Percentiles rank a stretch among this genome's conserved stretches.
Conservation (phyloP, 2,888 invertebrate genomes). For the Carcina quercana region DNA sequence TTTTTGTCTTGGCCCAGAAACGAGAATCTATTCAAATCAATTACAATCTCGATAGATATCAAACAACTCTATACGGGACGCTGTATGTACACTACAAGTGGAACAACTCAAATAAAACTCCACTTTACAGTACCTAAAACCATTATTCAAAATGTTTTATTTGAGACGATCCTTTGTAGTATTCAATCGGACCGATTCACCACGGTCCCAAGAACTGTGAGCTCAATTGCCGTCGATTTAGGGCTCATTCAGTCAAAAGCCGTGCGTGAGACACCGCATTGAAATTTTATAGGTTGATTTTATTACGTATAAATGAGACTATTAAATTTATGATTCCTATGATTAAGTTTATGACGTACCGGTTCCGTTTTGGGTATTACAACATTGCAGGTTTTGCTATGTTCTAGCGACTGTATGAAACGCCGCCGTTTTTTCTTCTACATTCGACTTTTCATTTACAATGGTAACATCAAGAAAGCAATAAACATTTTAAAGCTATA, state of each 20-base stretch:
- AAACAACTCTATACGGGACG: too few relatives aligned
- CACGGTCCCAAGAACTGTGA: constrained; percentile 50
- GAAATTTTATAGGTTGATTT: constrained; percentile 63
- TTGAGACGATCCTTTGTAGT: constrained; percentile 38
- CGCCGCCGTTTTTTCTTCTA: constrained; percentile 26
- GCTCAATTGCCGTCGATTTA: constrained; percentile 63
- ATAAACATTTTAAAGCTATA: too few relatives aligned
- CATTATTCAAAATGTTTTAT: too few relatives aligned
- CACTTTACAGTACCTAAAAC: too few relatives aligned
- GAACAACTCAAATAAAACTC: too few relatives aligned
- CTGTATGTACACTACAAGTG: too few relatives aligned
- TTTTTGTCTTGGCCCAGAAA: too few relatives aligned
- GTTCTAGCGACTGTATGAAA: constrained; percentile 28
- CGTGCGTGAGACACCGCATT: constrained; percentile 55
- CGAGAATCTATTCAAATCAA: too few relatives aligned
- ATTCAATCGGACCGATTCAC: constrained; percentile 59
- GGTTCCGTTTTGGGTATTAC: constrained; percentile 35
- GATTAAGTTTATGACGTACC: constrained; percentile 57
- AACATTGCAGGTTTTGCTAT: constrained; percentile 34
- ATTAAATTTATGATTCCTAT: constrained; percentile 62
- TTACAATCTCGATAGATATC: too few relatives aligned
- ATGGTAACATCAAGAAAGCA: too few relatives aligned
- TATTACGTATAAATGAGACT: constrained; percentile 66
- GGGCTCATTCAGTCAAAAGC: constrained; percentile 53
- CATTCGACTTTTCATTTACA: too few relatives aligned